These are phyloP conservation scores for Stegophylla sp. DNA, from an alignment of 2,888 invertebrate genomes.

Conservation along the genomic window DNA sequence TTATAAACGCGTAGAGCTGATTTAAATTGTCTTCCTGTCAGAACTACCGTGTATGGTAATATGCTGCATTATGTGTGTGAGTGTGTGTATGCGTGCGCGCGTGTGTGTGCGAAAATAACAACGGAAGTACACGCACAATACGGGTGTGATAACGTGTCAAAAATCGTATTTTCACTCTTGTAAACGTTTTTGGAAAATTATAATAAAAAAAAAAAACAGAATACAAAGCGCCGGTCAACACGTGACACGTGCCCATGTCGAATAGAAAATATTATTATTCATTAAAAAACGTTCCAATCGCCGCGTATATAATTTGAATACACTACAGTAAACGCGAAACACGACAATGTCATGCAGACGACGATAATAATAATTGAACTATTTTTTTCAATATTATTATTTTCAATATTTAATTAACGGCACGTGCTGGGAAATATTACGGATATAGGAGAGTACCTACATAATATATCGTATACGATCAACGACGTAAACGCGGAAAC, in stretches of 20 bases:
- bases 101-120: not conserved
- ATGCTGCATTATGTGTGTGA: too few relatives aligned
- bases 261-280: conserved; percentile 14
- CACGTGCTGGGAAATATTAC: not conserved
- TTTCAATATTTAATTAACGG: not conserved
- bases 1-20: not conserved
- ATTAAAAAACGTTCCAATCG: not conserved
- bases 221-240: conserved; percentile 2
- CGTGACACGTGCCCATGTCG: not conserved
- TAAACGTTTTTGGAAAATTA: conserved; percentile 1
- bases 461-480: not conserved
- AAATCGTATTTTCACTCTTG: conserved; percentile 28
- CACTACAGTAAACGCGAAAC: too few relatives aligned
- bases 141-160: conserved; percentile 13
- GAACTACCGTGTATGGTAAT: not conserved
- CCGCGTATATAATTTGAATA: not conserved
- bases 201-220: not conserved
- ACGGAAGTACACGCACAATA: conserved; percentile 32
- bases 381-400: too few relatives aligned
- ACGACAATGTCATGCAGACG: too few relatives aligned
- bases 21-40: conserved; percentile 23
- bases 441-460: too few relatives aligned
- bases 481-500: not conserved
- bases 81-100: not conserved
- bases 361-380: not conserved